These are phyloP conservation scores for Cyclophora albipunctata DNA, from an alignment of 2,888 invertebrate genomes.

Conservation along the genomic window DNA sequence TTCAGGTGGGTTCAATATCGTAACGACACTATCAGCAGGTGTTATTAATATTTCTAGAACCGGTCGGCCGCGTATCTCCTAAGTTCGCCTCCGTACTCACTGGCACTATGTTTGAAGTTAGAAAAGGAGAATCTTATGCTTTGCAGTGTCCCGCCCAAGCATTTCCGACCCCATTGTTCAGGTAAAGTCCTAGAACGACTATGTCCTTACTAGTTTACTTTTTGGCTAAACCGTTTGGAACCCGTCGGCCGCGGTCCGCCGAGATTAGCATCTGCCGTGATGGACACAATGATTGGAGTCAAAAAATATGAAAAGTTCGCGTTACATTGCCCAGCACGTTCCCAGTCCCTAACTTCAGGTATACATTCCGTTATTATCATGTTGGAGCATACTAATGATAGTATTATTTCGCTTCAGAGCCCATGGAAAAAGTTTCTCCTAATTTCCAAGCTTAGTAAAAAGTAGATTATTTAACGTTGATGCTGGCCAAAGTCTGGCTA, in stretches of 20 bases:
- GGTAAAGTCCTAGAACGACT: constrained; percentile 43
- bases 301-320: constrained; percentile 63
- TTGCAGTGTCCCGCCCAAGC: constrained; percentile 82
- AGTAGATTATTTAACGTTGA: constrained; percentile 58
- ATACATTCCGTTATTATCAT: constrained; percentile 21
- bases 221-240: constrained; percentile 63
- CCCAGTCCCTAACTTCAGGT: constrained; percentile 79
- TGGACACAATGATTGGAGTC: constrained; percentile 76
- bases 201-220: constrained; percentile 6
- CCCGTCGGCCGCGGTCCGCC: constrained; percentile 81
- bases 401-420: constrained; percentile 44
- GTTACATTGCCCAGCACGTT: constrained; percentile 79
- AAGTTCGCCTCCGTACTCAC: constrained; percentile 74
- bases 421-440: constrained; percentile 83
- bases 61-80: constrained; percentile 63
- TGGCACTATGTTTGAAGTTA: constrained; percentile 74
- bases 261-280: constrained; percentile 78
- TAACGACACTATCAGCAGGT: constrained; percentile 24
- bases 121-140: constrained; percentile 59
- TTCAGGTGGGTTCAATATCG: constrained; percentile 55
- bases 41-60: constrained; percentile 44
- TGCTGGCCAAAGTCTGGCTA: constrained; percentile 61
- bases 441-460: constrained; percentile 67
- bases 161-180: constrained; percentile 71
- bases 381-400: constrained; percentile 1